Evolutionary conservation across 2,888 invertebrate species (phyloP).

Genomic region (Chirona hameri): DNA sequence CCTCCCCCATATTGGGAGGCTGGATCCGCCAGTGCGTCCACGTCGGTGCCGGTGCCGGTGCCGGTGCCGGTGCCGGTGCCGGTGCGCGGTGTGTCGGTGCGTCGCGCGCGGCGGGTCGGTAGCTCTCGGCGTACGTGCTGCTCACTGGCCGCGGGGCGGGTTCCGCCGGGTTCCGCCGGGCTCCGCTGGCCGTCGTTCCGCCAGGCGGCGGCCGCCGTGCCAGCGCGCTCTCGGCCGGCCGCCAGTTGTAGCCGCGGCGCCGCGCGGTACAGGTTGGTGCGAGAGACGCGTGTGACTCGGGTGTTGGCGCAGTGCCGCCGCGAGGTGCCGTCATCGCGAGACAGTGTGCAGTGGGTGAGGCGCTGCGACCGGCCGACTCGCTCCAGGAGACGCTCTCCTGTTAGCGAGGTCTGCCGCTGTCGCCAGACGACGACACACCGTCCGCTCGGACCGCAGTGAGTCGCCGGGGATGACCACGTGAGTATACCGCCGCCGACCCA

Average conservation of each 20-base stretch:
- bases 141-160: too few relatives aligned
- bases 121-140: too few relatives aligned
- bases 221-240: background rate
- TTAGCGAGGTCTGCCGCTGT: background rate
- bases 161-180: too few relatives aligned
- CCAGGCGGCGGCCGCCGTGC: background rate
- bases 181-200: background rate
- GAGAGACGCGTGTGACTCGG: too few relatives aligned
- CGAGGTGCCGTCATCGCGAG: background rate
- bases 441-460: background rate
- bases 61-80: too few relatives aligned
- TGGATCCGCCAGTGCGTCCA: too few relatives aligned
- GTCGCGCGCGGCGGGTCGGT: too few relatives aligned
- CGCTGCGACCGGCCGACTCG: background rate
- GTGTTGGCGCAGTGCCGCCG: background rate
- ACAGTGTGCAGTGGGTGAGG: background rate
- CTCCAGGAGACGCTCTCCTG: constrained; percentile 5
- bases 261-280: background rate
- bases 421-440: background rate
- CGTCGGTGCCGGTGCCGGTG: too few relatives aligned
- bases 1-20: too few relatives aligned
- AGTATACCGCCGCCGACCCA: background rate
- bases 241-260: background rate
- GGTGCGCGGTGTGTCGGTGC: too few relatives aligned
- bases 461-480: background rate